Conservation (phyloP, 2,888 invertebrate species). For the Thymelicus acteon region DNA sequence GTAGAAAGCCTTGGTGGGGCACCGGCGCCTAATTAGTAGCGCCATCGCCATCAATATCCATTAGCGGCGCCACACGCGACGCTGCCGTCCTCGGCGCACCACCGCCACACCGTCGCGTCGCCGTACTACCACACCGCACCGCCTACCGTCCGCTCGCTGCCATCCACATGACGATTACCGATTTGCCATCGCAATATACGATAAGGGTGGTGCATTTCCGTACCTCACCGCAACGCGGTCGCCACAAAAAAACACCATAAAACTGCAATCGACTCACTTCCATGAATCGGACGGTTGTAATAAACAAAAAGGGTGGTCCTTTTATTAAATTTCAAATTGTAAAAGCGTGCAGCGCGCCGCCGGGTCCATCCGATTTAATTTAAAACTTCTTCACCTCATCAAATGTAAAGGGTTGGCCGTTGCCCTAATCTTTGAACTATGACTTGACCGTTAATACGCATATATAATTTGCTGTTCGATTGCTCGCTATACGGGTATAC, state of each 20-base stretch:
- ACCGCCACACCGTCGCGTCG: constrained; percentile 47
- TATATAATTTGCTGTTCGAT: constrained; percentile 84
- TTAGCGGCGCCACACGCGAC: constrained; percentile 83
- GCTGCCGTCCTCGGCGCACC: constrained; percentile 48
- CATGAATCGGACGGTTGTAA: constrained; percentile 28
- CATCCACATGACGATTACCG: constrained; percentile 60
- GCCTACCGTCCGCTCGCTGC: constrained; percentile 43
- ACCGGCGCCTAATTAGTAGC: constrained; percentile 74
- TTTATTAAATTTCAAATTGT: constrained; percentile 71
- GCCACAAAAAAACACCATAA: constrained; percentile 48
- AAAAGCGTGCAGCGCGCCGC: constrained; percentile 67
- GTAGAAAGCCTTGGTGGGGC: constrained; percentile 60
- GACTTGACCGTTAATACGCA: constrained; percentile 85
- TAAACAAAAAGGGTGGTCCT: constrained; percentile 54
- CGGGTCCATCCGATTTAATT: constrained; percentile 71
- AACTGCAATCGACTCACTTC: constrained; percentile 34
- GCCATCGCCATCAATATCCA: constrained; percentile 82
- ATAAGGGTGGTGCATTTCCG: constrained; percentile 74
- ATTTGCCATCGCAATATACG: constrained; percentile 60
- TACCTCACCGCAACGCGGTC: constrained; percentile 52
- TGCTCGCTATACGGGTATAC: constrained; percentile 78
- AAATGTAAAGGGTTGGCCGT: constrained; percentile 76
- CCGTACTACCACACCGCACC: constrained; percentile 51
- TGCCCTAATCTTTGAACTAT: constrained; percentile 85
- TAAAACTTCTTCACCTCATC: constrained; percentile 74